Base-by-base conservation (phyloP, 2,888 invertebrate genomes). In the Iphiclides podalirius region DNA sequence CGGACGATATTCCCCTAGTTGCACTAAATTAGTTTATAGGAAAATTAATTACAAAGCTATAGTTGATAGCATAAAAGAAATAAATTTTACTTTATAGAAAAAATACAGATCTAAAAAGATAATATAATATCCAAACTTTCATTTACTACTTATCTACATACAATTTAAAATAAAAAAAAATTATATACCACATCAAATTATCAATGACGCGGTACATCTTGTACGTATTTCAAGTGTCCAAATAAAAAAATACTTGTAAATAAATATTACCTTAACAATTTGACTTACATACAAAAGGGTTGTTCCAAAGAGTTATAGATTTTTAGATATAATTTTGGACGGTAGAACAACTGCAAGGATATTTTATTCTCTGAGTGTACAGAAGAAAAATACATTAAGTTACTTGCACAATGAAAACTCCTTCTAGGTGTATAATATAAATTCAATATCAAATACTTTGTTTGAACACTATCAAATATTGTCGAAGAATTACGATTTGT, bases 141-240 rank as follows among this genome's bases (percentile, higher is more conserved):
- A 40, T 44, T 40, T 40, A 35, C 35, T 50, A 50, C 17, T 45
- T 45, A 40, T 35, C 28, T 40, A 40, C 17, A 28, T 28, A 13
- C 15, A 37, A 37, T 28, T 16, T n/a, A 36, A 37, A 42, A 38
- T 2, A 38, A 33, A 37, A 28, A 9, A 2, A 28, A 28, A 2
- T 6, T 44, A 38, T 43, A 38, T 33, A 28, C 8, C 23, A 4
- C 31, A 9, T 48, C 23, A 7, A 7, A 14, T 16, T 14, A 20
- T 23, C 15, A 31, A 31, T 14, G 41, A 42, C 37, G 36, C 26
- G 20, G 14, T 31, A 2, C 8, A 23, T 34, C 13, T 47, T 34
- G 33, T 34, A 34, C 16, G 40, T 15, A 15, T 1, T 20, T 31
- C 17, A 2, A 33, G 38, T 8, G 20, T 38, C n/a, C 3, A 39